Percentiles rank a stretch among this genome's conserved stretches.
phyloP scores from a whole-genome alignment of 1,140 invertebrate genomes.

The Chrysomallon squamiferum region DNA sequence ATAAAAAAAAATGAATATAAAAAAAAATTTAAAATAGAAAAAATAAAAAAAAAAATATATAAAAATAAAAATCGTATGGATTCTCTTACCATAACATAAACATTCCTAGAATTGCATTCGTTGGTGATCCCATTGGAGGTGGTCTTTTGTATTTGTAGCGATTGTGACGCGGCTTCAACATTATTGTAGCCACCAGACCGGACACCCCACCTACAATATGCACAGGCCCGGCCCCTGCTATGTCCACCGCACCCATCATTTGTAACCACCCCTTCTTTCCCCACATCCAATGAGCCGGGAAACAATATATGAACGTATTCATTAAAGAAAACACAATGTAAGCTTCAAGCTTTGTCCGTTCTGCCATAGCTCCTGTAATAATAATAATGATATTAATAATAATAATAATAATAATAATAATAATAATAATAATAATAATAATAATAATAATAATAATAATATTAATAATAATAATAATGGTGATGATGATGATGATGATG shows the following conservation, averaged over 20 bases:
- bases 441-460: not conserved
- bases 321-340: slow-evolving; percentile 68
- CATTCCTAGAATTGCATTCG: slow-evolving; percentile 89
- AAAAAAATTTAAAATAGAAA: no score
- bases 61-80: no score
- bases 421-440: slow-evolving; percentile 9
- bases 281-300: slow-evolving; percentile 85
- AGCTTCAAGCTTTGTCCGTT: slow-evolving; percentile 67
- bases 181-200: slow-evolving; percentile 86
- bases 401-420: no score
- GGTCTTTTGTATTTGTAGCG: slow-evolving; percentile 76
- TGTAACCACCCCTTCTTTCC: slow-evolving; percentile 37
- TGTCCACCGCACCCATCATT: slow-evolving; percentile 59
- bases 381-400: no score
- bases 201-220: slow-evolving; percentile 82
- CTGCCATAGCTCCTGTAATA: slow-evolving; percentile 68
- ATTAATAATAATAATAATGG: no score
- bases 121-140: slow-evolving; percentile 82
- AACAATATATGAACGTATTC: slow-evolving; percentile 81
- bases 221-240: slow-evolving; percentile 85
- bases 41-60: no score
- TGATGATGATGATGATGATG: no score
- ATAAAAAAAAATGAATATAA: no score
- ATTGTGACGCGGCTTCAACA: slow-evolving; percentile 86
- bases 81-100: slow-evolving; percentile 81